Percentiles rank a stretch among this genome's conserved stretches.
phyloP scores from a whole-genome alignment of 2,888 invertebrate genomes.

The Napeogenes sylphis region DNA sequence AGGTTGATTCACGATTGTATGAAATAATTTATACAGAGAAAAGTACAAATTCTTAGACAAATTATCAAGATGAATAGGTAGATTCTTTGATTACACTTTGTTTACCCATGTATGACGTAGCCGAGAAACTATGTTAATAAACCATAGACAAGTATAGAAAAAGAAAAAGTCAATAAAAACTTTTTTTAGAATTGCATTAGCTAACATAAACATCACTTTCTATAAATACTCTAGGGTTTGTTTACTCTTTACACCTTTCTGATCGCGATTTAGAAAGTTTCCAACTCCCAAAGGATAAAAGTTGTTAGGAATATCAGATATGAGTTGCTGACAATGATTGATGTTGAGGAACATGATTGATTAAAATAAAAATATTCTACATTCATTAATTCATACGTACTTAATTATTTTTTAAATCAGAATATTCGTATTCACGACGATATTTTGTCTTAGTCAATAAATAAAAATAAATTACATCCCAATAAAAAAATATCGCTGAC shows the following conservation, averaged over 20 bases:
- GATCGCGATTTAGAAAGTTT: constrained; percentile 2
- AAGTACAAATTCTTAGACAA: constrained; percentile 10
- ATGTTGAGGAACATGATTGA: not conserved
- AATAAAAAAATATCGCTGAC: too few species aligned
- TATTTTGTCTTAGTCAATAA: too few species aligned
- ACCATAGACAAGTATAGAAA: constrained; percentile 37
- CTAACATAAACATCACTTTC: constrained; percentile 11
- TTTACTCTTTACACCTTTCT: constrained; percentile 6
- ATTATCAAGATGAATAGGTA: constrained; percentile 20
- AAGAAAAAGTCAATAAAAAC: constrained; percentile 29
- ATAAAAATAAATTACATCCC: too few species aligned
- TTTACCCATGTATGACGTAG: constrained; percentile 31
- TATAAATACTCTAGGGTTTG: constrained; percentile 15
- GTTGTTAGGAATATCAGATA: constrained; percentile 2
- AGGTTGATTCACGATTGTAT: constrained; percentile 4
- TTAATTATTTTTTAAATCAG: too few species aligned
- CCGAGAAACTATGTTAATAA: constrained; percentile 56
- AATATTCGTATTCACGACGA: too few species aligned
- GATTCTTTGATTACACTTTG: constrained; percentile 31
- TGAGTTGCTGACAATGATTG: constrained; percentile 10
- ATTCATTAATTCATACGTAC: too few species aligned
- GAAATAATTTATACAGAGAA: constrained; percentile 9
- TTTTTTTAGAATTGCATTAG: constrained; percentile 48
- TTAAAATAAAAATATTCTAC: too few species aligned
- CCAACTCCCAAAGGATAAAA: constrained; percentile 18